phyloP scores from a whole-genome alignment of 2,797 vertebrate genomes.

The Brachyrhaphis roseni region DNA sequence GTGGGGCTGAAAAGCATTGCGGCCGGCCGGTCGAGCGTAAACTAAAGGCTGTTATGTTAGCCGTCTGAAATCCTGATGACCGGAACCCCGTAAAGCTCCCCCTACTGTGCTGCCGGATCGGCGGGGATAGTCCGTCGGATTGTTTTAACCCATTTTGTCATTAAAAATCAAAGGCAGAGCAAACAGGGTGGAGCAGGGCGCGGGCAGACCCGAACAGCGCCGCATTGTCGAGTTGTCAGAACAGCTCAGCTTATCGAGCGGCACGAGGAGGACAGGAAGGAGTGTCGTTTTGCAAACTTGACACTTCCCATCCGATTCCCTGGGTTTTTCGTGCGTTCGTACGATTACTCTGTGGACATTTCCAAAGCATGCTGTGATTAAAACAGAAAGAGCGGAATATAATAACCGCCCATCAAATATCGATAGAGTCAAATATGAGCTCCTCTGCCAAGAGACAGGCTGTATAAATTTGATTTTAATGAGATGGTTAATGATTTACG shows the following conservation, averaged over 20 bases:
- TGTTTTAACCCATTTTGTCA: conserved; percentile 95
- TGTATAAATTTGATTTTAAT: not conserved
- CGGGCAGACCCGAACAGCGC: conserved; percentile 82
- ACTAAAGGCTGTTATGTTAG: conserved; percentile 94
- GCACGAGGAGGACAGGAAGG: conserved; percentile 67
- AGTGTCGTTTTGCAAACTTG: conserved; percentile 87
- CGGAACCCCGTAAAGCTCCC: conserved; percentile 92
- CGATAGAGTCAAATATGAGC: conserved; percentile 8
- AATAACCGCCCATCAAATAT: conserved; percentile 8
- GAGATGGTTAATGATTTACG: conserved; percentile 8
- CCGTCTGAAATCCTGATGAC: conserved; percentile 91
- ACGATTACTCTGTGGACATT: conserved; percentile 21
- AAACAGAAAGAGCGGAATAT: not conserved
- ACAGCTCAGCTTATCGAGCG: conserved; percentile 85
- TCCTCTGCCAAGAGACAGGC: not conserved
- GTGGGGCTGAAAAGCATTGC: conserved; percentile 92
- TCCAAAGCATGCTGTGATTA: conserved; percentile 7
- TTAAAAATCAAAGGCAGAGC: conserved; percentile 90
- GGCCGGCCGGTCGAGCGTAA: conserved; percentile 88
- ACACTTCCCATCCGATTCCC: conserved; percentile 86
- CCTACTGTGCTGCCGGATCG: conserved; percentile 89
- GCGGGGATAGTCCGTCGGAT: conserved; percentile 88
- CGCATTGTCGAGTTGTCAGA: conserved; percentile 90
- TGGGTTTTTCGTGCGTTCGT: conserved; percentile 25
- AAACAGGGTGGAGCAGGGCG: conserved; percentile 88